A percentile compares a stretch with the other conserved stretches of the same genome.
Evolutionary conservation across 2,888 invertebrate species (phyloP).

Genomic region (Seladonia tumulorum): DNA sequence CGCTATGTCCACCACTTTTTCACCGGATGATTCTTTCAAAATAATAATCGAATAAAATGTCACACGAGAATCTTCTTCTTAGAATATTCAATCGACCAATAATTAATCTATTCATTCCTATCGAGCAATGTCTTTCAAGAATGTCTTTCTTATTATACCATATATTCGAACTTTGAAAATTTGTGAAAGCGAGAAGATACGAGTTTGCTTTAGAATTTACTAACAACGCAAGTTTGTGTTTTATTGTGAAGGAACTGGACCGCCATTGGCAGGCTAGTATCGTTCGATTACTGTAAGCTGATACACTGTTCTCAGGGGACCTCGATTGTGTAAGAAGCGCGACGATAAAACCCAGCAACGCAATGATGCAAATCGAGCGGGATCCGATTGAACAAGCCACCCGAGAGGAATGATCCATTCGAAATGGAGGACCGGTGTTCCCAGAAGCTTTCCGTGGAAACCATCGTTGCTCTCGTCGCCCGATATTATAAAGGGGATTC

Average conservation of each 20-base stretch:
- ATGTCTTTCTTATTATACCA: too few relatives aligned
- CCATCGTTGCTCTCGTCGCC: neutral
- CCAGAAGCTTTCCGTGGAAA: neutral
- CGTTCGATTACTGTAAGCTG: neutral
- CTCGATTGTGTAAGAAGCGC: neutral
- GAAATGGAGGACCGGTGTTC: conserved; percentile 2
- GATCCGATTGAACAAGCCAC: neutral
- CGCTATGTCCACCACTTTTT: neutral
- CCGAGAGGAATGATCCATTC: conserved; percentile 25
- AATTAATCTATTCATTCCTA: too few relatives aligned
- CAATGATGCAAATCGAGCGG: neutral
- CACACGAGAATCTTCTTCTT: too few relatives aligned
- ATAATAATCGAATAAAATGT: too few relatives aligned
- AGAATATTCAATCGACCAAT: too few relatives aligned
- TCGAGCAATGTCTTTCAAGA: too few relatives aligned
- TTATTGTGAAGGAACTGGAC: neutral
- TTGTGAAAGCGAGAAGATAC: too few relatives aligned
- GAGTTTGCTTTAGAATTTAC: neutral
- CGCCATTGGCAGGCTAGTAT: neutral
- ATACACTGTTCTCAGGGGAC: neutral
- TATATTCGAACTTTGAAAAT: too few relatives aligned
- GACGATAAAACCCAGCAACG: neutral
- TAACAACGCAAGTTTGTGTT: neutral
- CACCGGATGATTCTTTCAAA: neutral
- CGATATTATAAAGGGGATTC: conserved; percentile 4